Base-by-base conservation (phyloP, 2,797 vertebrate genomes). In the Neosilurus hyrtlii region DNA sequence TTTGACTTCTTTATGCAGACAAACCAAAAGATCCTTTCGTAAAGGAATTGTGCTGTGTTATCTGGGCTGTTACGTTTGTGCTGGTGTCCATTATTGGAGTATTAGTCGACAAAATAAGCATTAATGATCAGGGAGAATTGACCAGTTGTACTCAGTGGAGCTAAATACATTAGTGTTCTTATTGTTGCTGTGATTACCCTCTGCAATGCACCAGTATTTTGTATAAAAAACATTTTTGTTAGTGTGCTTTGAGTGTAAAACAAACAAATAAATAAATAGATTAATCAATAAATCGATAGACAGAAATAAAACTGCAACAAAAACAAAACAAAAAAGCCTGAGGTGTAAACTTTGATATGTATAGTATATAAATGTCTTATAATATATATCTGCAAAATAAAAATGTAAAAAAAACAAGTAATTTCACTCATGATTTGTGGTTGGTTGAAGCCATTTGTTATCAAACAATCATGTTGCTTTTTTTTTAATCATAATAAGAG, bases 1-100 rank as follows among this genome's bases (percentile, higher is more conserved):
- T 76, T 70, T 76, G 11, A 76, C 30, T 76, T 59, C 5, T 75
- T 18, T 59, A 12, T 59, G 18, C 26, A 75, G 72, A 57, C 20
- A 61, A 43, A 76, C 5, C 16, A 8, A 35, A 35, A 26, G 37
- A 18, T 22, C 71, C 5, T 43, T 76, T 76, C 73, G n/a, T 35
- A 30, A 61, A 9, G 10, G 37, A 59, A 37, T 43, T 14, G 59
- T 35, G 30, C 37, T 59, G 56, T 22, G 43, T 52, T 75, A 37
- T 59, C 20, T 43, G 10, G 20, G 20, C 57, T 76, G 56, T 43
- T 74, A 30, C 30, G 70, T 24, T 6, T 43, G 43, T 1, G 6
- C 68, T 57, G 71, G 26, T 30, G 14, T 76, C 11, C 20, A n/a
- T 61, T 56, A 20, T 73, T 73, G 15, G 15, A 30, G 7, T 76